A percentile compares a stretch with the other conserved stretches of the same genome.
Evolutionary conservation across 2,113 vertebrate species (phyloP).

Genomic region (Phalacrocorax brasilianus): DNA sequence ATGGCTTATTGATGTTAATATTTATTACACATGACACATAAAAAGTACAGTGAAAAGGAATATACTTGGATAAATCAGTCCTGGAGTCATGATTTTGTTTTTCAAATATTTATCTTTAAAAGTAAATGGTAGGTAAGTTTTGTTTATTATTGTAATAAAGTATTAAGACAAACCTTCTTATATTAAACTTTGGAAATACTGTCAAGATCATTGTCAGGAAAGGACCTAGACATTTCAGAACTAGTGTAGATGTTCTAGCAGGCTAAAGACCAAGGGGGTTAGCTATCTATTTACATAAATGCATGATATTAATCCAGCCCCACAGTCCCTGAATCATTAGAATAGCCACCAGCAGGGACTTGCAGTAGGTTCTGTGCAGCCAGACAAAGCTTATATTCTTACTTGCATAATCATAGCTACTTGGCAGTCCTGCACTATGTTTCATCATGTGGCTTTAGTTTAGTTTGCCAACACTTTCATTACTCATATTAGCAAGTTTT

Average conservation of each 20-base stretch:
- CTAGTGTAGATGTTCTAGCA: fast-evolving
- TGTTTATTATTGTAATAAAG: not conserved
- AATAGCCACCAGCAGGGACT: not conserved
- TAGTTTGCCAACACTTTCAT: not conserved
- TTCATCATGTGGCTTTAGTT: not conserved
- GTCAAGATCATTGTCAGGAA: not conserved
- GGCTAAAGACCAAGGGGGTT: not conserved
- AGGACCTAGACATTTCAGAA: not conserved
- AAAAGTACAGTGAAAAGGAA: not conserved
- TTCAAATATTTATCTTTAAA: not conserved
- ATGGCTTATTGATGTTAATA: not conserved
- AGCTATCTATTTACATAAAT: not conserved
- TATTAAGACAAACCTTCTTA: not conserved
- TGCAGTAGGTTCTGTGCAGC: not conserved
- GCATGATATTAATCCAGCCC: not conserved
- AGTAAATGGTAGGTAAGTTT: not conserved
- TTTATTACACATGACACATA: not conserved
- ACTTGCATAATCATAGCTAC: not conserved
- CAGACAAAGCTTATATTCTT: not conserved
- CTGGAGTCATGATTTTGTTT: not conserved
- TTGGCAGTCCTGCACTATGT: not conserved
- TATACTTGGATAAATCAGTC: not conserved
- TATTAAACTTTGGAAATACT: not conserved
- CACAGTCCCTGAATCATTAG: not conserved
- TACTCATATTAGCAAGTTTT: not conserved